Evolutionary conservation across 1,140 invertebrate genomes (phyloP).

Genomic region (Lepidurus couesii): DNA sequence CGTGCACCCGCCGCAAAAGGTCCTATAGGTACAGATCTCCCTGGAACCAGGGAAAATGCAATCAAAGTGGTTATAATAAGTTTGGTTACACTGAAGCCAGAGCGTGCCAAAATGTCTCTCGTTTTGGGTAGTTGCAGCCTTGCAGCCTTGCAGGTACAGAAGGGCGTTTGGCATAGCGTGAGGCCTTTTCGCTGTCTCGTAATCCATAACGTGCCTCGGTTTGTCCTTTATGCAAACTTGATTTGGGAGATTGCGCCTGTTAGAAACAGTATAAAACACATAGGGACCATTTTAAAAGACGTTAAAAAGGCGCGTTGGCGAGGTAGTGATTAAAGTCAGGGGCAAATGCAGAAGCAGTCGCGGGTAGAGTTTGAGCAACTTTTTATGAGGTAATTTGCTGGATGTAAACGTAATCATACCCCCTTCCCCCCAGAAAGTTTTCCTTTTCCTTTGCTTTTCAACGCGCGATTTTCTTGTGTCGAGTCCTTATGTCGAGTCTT

Average conservation of each 20-base stretch:
- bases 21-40: not conserved
- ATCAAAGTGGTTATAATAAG: not conserved
- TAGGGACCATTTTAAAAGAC: not conserved
- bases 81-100: not conserved
- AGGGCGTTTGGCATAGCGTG: constrained; percentile 11
- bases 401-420: not conserved
- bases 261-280: constrained; percentile 14
- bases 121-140: not conserved
- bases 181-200: not conserved
- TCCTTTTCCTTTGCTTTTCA: not conserved
- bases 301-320: not conserved
- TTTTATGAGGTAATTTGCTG: not conserved
- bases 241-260: constrained; percentile 13
- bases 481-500: too few relatives aligned
- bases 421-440: not conserved
- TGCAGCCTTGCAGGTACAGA: too few relatives aligned
- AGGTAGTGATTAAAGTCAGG: not conserved
- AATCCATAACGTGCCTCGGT: not conserved
- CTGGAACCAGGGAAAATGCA: not conserved
- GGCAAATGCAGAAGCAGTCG: not conserved
- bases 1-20: not conserved
- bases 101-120: constrained; percentile 1
- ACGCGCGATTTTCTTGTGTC: too few relatives aligned
- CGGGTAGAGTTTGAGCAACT: not conserved
- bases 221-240: constrained; percentile 19